Evolutionary conservation across 2,888 invertebrate species (phyloP), one percentile per base, ranked within the genome.

Genomic region (Hedychridium roseum): DNA sequence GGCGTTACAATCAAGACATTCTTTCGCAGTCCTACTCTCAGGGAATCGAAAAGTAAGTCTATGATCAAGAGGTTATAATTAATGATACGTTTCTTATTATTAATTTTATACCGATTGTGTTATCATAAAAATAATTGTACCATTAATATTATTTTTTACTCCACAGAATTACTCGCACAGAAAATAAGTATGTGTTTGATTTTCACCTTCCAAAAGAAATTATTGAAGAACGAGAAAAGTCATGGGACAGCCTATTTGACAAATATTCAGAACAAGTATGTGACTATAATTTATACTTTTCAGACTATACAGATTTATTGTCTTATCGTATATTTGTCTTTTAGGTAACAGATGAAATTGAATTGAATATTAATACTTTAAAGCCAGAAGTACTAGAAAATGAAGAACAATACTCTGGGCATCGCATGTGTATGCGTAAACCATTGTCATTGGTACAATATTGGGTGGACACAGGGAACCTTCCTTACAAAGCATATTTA

Each of bases 401-500:
- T 2, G 26, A 46, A 5, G 40, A 30, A 12, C 12, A 20, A n/a
- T 39, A 17, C 9, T 36, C n/a, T 20, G 37, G 42, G 5, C 48
- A 57, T 11, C 54, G 48, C 1, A 14, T 50, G 9, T 60, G 63
- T 16, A 56, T 66, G 37, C 57, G 58, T 3, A 72, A 70, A 40
- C 34, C 63, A 35, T 43, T 54, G 2, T 53, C 34, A 4, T 50
- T 64, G 1, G 46, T 74, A 34, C 73, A 73, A 34, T 60, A 68
- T 44, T 75, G 76, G 76, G 47, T 76, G 18, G 50, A 74, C 43
- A 75, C 73, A 15, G 71, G 74, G 3, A 60, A 67, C 41, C 39
- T 60, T 2, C 69, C 71, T 0, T 66, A 60, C 27, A 28, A 20
- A 5, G 36, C 17, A 11, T 5, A 49, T 18, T 18, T 18, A 11